phyloP scores from a whole-genome alignment of 2,888 invertebrate genomes.

The Nephrocerus scutellatus region DNA sequence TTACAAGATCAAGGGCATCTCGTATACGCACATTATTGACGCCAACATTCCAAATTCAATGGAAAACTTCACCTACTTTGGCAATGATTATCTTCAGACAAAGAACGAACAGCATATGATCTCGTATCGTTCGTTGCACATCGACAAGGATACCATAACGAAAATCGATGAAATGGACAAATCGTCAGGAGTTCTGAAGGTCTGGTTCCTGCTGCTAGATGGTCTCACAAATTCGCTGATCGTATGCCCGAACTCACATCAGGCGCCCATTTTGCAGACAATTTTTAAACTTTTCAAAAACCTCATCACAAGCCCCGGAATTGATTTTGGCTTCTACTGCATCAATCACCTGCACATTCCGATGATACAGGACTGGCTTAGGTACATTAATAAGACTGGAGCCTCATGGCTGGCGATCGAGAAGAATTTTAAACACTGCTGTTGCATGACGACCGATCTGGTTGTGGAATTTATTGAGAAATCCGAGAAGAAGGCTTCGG shows the following conservation, averaged over 20 bases:
- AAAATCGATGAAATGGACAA: constrained; percentile 59
- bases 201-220: constrained; percentile 84
- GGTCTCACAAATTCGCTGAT: constrained; percentile 76
- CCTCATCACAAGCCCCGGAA: constrained; percentile 72
- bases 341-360: constrained; percentile 87
- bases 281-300: constrained; percentile 77
- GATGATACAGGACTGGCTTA: constrained; percentile 87
- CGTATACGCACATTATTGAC: constrained; percentile 73
- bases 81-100: constrained; percentile 55
- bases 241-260: constrained; percentile 81
- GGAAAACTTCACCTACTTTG: constrained; percentile 62
- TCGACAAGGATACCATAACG: constrained; percentile 47
- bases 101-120: constrained; percentile 59
- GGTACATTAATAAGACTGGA: constrained; percentile 65
- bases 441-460: constrained; percentile 85
- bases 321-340: constrained; percentile 84
- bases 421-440: constrained; percentile 91
- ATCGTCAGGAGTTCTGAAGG: constrained; percentile 76
- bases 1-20: constrained; percentile 71
- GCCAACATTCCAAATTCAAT: constrained; percentile 70
- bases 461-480: constrained; percentile 79
- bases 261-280: constrained; percentile 79
- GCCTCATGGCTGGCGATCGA: constrained; percentile 69
- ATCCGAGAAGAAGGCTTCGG: constrained; percentile 58
- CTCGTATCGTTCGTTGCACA: constrained; percentile 46